Conservation (phyloP, 2,888 invertebrate genomes). For the Eilema sororculum region DNA sequence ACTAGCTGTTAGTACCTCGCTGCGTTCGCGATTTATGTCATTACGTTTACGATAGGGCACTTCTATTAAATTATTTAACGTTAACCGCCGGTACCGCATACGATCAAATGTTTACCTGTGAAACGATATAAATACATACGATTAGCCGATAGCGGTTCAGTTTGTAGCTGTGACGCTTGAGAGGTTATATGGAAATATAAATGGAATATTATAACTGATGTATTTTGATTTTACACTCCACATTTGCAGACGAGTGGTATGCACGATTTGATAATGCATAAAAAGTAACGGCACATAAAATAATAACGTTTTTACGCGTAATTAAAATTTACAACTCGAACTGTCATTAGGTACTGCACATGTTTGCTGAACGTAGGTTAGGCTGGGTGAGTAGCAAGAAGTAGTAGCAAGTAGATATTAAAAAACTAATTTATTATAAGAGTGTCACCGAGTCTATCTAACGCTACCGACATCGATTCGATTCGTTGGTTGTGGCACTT, state of each 20-base stretch:
- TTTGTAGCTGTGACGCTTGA: constrained; percentile 49
- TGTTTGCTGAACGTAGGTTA: constrained; percentile 17
- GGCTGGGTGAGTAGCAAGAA: neutral
- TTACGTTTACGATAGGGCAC: constrained; percentile 57
- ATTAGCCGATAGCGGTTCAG: constrained; percentile 50
- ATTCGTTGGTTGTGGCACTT: neutral
- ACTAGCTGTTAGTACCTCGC: constrained; percentile 72
- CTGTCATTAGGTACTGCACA: constrained; percentile 18
- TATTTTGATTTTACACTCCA: constrained; percentile 58
- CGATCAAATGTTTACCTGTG: constrained; percentile 61
- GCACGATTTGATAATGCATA: constrained; percentile 31
- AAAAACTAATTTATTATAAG: neutral
- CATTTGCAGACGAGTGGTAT: constrained; percentile 58
- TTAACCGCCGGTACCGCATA: constrained; percentile 63
- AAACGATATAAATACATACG: constrained; percentile 50
- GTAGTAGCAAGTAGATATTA: neutral
- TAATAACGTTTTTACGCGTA: constrained; percentile 19
- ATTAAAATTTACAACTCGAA: constrained; percentile 24
- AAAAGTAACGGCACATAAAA: constrained; percentile 23
- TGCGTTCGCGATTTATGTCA: constrained; percentile 71
- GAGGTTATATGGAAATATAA: constrained; percentile 50
- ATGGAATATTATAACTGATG: constrained; percentile 59
- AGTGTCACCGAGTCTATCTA: neutral
- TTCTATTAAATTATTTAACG: constrained; percentile 73
- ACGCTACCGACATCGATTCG: neutral